Conservation (phyloP, 2,888 invertebrate genomes). For the Tiphia femorata region DNA sequence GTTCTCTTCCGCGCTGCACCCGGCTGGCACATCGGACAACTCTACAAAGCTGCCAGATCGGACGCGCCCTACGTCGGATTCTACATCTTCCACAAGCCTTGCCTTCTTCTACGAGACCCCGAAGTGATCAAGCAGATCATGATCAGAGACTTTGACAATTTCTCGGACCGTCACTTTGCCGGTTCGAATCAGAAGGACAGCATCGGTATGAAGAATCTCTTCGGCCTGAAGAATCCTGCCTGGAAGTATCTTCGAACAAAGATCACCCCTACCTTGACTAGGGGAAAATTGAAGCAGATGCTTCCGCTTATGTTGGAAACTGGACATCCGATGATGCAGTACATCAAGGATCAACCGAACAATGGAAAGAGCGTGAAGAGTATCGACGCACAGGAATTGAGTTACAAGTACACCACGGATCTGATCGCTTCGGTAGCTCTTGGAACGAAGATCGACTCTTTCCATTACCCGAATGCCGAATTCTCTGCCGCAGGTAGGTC, state of each 20-base stretch:
- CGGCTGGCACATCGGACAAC: slow-evolving; percentile 53
- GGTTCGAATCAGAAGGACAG: slow-evolving; percentile 66
- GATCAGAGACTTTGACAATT: slow-evolving; percentile 70
- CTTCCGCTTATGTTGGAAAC: slow-evolving; percentile 68
- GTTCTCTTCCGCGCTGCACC: slow-evolving; percentile 55
- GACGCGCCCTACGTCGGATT: slow-evolving; percentile 68
- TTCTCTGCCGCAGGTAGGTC: slow-evolving; percentile 50
- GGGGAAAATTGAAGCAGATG: slow-evolving; percentile 72
- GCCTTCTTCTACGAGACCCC: slow-evolving; percentile 68
- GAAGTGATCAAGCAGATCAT: slow-evolving; percentile 69
- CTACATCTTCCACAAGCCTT: slow-evolving; percentile 70
- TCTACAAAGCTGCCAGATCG: slow-evolving; percentile 45
- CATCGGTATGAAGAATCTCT: slow-evolving; percentile 65
- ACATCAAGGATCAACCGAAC: slow-evolving; percentile 31
- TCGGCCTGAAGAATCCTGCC: slow-evolving; percentile 69
- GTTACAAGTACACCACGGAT: slow-evolving; percentile 59
- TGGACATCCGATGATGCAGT: slow-evolving; percentile 57
- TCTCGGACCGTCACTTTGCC: slow-evolving; percentile 68
- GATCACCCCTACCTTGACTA: slow-evolving; percentile 72
- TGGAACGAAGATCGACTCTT: slow-evolving; percentile 55
- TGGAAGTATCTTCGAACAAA: slow-evolving; percentile 72
- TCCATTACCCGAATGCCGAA: slow-evolving; percentile 52
- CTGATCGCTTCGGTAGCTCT: slow-evolving; percentile 56
- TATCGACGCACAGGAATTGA: slow-evolving; percentile 57
- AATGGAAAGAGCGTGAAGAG: slow-evolving; percentile 33